Conservation (phyloP, 2,888 invertebrate species). For the Nemotelus nigrinus region DNA sequence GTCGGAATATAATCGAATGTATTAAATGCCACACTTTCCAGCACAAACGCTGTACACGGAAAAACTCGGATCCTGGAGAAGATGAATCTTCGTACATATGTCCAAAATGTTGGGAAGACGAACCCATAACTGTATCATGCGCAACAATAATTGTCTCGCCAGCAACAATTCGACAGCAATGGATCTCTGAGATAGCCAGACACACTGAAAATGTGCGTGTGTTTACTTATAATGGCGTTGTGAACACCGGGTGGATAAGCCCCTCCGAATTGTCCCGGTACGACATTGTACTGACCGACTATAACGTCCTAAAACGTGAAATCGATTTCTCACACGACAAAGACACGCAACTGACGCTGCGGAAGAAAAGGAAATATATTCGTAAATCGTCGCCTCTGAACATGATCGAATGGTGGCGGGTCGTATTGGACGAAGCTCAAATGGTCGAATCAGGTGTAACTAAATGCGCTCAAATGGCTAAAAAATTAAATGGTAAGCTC, state of each 20-base stretch:
- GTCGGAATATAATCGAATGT: conserved; percentile 66
- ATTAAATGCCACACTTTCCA: conserved; percentile 70
- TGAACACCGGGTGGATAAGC: conserved; percentile 62
- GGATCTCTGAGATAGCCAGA: conserved; percentile 75
- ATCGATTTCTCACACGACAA: conserved; percentile 69
- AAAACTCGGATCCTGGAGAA: conserved; percentile 54
- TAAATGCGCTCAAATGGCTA: conserved; percentile 67
- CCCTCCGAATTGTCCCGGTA: conserved; percentile 72
- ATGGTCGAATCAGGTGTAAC: conserved; percentile 74
- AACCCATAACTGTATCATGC: conserved; percentile 62
- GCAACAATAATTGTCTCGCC: conserved; percentile 81
- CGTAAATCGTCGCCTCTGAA: conserved; percentile 74
- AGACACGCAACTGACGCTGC: conserved; percentile 61
- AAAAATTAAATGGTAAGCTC: conserved; percentile 56
- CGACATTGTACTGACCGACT: conserved; percentile 80
- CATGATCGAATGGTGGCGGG: conserved; percentile 79
- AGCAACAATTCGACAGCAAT: conserved; percentile 73
- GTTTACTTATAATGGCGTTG: conserved; percentile 67
- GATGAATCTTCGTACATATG: conserved; percentile 68
- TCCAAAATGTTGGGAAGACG: conserved; percentile 72
- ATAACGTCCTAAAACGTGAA: conserved; percentile 72
- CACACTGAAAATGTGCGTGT: conserved; percentile 68
- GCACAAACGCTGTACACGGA: conserved; percentile 72
- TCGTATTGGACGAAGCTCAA: conserved; percentile 84
- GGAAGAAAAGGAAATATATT: conserved; percentile 72